phyloP scores from a whole-genome alignment of 1,140 invertebrate genomes.

The Rhizoglyphus robini region DNA sequence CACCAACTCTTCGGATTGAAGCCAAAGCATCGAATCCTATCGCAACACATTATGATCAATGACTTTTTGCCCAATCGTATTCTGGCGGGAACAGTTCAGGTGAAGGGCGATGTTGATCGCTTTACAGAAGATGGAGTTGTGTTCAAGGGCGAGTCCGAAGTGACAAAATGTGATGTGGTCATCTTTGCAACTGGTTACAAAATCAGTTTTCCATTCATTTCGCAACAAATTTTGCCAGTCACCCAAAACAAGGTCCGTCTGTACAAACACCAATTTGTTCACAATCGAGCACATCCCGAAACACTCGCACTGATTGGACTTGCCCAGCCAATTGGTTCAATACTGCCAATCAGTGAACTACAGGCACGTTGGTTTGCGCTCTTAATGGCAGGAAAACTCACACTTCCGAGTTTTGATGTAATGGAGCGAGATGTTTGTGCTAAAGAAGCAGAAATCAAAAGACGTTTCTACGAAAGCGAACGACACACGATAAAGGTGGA shows the following conservation, averaged over 20 bases:
- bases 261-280: slow-evolving; percentile 38
- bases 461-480: slow-evolving; percentile 29
- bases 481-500: slow-evolving; percentile 39
- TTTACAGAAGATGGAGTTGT: slow-evolving; percentile 32
- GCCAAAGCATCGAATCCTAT: slow-evolving; percentile 35
- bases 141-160: slow-evolving; percentile 29
- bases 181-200: slow-evolving; percentile 37
- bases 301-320: slow-evolving; percentile 40
- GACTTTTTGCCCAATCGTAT: slow-evolving; percentile 41
- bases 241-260: slow-evolving; percentile 36
- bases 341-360: slow-evolving; percentile 41
- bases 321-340: slow-evolving; percentile 39
- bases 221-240: slow-evolving; percentile 24
- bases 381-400: slow-evolving; percentile 7
- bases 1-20: slow-evolving; percentile 38
- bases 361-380: slow-evolving; percentile 36
- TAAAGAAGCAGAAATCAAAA: slow-evolving; percentile 28
- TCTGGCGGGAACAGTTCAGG: slow-evolving; percentile 35
- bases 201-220: slow-evolving; percentile 34
- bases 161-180: slow-evolving; percentile 30
- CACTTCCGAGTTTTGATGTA: slow-evolving; percentile 26
- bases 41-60: slow-evolving; percentile 43
- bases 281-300: slow-evolving; percentile 26
- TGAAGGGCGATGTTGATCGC: slow-evolving; percentile 34
- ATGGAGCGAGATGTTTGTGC: slow-evolving; percentile 35